Base-by-base conservation (phyloP, 2,113 vertebrate species). In the Caracal caracal region DNA sequence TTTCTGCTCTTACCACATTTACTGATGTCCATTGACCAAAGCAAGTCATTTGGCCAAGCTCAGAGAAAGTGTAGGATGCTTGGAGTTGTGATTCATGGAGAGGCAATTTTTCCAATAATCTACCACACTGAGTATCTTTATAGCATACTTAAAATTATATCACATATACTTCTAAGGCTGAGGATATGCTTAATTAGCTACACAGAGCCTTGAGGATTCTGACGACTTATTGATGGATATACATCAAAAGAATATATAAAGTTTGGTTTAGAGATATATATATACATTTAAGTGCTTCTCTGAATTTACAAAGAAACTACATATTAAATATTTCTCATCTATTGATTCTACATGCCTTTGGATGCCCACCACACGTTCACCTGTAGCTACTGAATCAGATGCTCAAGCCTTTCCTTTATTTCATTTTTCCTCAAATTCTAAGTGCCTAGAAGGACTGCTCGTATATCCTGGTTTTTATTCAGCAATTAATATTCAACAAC, bases 191-290 rank as follows among this genome's bases (percentile, higher is more conserved):
- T 24, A 79, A 90, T 37, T 59, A 92, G 76, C 75, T 92, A 20
- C 33, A 68, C 47, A 94, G 63, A 33, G 73, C 66, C 90, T 95
- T 93, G 83, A 70, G 5, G 33, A 96, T 22, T 11, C 0, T 30
- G 49, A 93, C 40, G 85, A 96, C 40, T 71, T 71, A 92, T 40
- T n/a, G 28, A 76, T 43, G n/a, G 49, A n/a, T 81, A 75, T 97
- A 90, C 84, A 43, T 88, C 9, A 84, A 84, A 91, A 94, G 49
- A 10, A 51, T 78, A 63, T 53, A 59, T 53, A 28, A 75, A 61
- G 12, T 70, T 90, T 88, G 65, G 12, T 43, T 97, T 7, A 16
- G 93, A 88, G 9, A 37, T 43, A 88, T 12, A 47, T 37, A 20
- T 35, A 66, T 43, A 73, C 22, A 66, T 66, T 88, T 75, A 92